phyloP scores from a whole-genome alignment of 2,797 vertebrate species.

The Halcyon badia region DNA sequence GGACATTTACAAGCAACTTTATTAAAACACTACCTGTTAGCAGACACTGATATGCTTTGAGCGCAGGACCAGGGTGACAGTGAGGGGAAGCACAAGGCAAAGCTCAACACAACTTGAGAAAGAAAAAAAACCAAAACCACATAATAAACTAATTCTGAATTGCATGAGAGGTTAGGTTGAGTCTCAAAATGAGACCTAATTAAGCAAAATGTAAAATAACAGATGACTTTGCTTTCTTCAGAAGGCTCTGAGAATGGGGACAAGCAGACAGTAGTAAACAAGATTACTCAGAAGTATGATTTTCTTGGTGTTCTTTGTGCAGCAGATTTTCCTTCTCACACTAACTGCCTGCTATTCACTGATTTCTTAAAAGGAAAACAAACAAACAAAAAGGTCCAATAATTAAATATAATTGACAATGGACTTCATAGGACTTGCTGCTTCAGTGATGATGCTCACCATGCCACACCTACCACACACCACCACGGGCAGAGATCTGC shows the following conservation, averaged over 20 bases:
- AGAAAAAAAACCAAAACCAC: neutral
- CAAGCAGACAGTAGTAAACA: neutral
- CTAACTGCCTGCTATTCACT: neutral
- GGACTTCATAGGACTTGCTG: neutral
- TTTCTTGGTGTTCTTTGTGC: neutral
- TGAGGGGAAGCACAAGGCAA: neutral
- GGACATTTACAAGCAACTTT: neutral
- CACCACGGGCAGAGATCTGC: neutral
- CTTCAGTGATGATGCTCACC: neutral
- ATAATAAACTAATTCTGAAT: neutral
- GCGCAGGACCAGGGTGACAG: neutral
- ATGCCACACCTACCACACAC: neutral
- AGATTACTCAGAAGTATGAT: neutral
- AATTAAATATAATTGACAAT: neutral
- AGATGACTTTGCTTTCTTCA: neutral
- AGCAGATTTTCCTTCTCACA: neutral
- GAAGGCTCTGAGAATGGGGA: neutral
- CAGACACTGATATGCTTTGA: neutral
- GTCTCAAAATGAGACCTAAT: neutral
- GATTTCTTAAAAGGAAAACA: neutral
- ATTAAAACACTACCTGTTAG: neutral
- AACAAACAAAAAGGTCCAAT: neutral
- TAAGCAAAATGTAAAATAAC: neutral
- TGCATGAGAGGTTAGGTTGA: neutral
- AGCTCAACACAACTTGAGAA: neutral